Evolutionary conservation across 2,113 vertebrate genomes (phyloP), one percentile per base, ranked within the genome.

Genomic region (Nipponia nippon): DNA sequence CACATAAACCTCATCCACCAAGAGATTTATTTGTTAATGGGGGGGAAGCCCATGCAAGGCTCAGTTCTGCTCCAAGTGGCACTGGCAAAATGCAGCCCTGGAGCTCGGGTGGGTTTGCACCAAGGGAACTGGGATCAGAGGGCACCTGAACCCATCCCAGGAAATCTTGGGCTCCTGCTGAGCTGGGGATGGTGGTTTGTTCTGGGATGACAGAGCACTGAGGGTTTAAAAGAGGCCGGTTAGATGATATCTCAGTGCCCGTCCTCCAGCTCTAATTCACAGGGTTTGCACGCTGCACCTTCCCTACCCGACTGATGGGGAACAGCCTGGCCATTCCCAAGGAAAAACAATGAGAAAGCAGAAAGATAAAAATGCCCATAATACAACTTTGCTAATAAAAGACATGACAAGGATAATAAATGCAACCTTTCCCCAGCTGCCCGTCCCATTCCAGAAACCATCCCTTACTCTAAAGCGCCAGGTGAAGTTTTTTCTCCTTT

Each of bases 371-470:
- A 95, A 87, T 81, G 73, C 40, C n/a, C 21, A 4, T 46, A 50
- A 77, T 53, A 34, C 29, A 66, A 26, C 29, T 85, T 73, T 7
- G 52, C 52, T 88, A 93, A 96, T 94, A 63, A 91, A 94, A 84
- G 52, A 26, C 83, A 53, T 59, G 83, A 62, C 81, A 89, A 80
- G 73, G 58, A 70, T 82, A 93, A 96, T 29, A 87, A 89, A 94
- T 42, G 62, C 53, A 72, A 21, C 36, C 29, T 71, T 67, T 79
- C 73, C 69, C 58, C 8, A 0, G 46, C 81, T 75, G 59, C 83
- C 30, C 23, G 61, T 38, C 22, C 72, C 61, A 27, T 58, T 79
- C 81, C 65, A 96, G 76, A 91, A 81, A 13, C 26, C 69, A 89
- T 76, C 85, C 58, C 40, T 49, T 58, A 49, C 66, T 83, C 65